Percentiles rank a stretch among this genome's conserved stretches.
Evolutionary conservation across 2,113 vertebrate species (phyloP).

Genomic region (Steatornis caripensis): DNA sequence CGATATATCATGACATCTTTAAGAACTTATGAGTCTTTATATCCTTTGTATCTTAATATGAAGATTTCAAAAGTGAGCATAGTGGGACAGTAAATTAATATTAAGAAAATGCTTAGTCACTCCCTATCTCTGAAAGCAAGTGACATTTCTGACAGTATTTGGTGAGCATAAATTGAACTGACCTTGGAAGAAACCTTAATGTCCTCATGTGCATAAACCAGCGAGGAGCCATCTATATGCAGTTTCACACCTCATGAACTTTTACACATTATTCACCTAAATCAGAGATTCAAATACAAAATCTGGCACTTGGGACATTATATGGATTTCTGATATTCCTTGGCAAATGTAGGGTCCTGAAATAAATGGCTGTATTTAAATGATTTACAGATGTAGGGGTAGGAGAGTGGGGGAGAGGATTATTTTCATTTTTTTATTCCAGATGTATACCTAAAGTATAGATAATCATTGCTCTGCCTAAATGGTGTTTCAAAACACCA

Average conservation of each 20-base stretch:
- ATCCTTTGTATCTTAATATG: background rate
- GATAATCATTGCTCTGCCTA: conserved; percentile 5
- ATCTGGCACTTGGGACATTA: conserved; percentile 35
- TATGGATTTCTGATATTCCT: conserved; percentile 15
- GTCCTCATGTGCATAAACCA: conserved; percentile 47
- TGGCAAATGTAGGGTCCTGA: background rate
- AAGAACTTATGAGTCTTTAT: background rate
- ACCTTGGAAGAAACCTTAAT: conserved; percentile 56
- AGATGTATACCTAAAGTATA: background rate
- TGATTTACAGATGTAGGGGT: background rate
- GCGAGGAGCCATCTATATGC: conserved; percentile 47
- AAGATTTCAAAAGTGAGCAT: background rate
- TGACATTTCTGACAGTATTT: conserved; percentile 24
- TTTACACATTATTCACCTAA: conserved; percentile 60
- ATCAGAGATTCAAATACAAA: conserved; percentile 48
- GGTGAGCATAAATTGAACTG: conserved; percentile 41
- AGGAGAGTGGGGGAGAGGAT: background rate
- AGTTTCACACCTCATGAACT: conserved; percentile 67
- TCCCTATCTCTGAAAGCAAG: background rate
- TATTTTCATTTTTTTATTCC: background rate
- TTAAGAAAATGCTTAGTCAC: conserved; percentile 13
- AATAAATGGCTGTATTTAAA: conserved; percentile 20
- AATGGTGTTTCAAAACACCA: background rate
- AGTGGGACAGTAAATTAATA: background rate
- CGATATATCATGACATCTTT: background rate